phyloP scores from a whole-genome alignment of 2,888 invertebrate species.

The Plebejus anna region DNA sequence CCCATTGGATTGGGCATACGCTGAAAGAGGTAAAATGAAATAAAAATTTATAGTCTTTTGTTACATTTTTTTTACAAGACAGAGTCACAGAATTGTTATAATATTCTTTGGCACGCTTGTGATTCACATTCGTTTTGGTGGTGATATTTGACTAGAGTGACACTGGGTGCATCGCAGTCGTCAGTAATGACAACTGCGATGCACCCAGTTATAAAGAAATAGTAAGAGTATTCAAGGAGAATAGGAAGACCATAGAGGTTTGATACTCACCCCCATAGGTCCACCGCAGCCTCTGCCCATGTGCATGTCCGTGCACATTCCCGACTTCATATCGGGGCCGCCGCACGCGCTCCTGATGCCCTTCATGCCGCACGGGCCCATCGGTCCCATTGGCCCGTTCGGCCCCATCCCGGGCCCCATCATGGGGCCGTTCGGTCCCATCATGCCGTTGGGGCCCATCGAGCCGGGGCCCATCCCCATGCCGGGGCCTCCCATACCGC shows the following conservation, averaged over 20 bases:
- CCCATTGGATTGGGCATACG: slow-evolving; percentile 78
- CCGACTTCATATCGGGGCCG: slow-evolving; percentile 74
- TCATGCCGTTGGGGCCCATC: slow-evolving; percentile 68
- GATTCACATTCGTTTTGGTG: neutral
- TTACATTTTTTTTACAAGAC: no score
- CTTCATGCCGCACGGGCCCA: slow-evolving; percentile 76
- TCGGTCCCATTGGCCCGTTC: slow-evolving; percentile 74
- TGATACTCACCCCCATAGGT: slow-evolving; percentile 72
- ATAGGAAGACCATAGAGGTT: slow-evolving; percentile 31
- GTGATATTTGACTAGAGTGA: no score
- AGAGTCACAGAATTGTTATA: no score
- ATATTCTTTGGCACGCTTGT: neutral
- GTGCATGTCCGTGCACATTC: slow-evolving; percentile 76
- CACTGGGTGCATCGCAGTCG: no score
- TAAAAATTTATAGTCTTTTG: no score
- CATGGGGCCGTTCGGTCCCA: slow-evolving; percentile 71
- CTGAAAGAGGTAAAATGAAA: slow-evolving; percentile 46
- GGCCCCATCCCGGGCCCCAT: slow-evolving; percentile 65
- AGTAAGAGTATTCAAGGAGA: neutral
- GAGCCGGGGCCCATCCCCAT: slow-evolving; percentile 63
- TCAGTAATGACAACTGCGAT: no score
- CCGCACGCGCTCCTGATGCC: slow-evolving; percentile 72
- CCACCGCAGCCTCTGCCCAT: slow-evolving; percentile 76
- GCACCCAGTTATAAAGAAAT: no score
- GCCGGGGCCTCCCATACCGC: slow-evolving; percentile 56